These are phyloP conservation scores for Albula glossodonta DNA, from an alignment of 2,113 vertebrate species.

Conservation along the genomic window DNA sequence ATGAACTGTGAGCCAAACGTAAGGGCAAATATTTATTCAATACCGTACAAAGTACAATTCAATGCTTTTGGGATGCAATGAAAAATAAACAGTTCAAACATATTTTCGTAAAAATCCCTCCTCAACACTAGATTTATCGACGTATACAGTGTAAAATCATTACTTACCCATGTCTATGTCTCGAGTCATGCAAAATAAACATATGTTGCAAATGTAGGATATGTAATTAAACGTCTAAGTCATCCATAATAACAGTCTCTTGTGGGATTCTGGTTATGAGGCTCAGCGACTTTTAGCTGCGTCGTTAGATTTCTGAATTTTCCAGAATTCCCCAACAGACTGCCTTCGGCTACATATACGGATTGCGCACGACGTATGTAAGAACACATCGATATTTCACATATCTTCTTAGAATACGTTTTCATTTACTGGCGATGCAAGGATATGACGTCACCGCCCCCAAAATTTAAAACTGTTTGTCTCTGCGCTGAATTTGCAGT, in stretches of 20 bases:
- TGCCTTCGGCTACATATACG: background rate
- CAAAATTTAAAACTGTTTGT: background rate
- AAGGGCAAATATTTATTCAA: too few species aligned
- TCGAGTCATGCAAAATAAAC: slow-evolving; percentile 1
- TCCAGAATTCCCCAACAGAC: background rate
- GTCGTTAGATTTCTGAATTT: background rate
- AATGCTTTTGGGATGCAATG: background rate
- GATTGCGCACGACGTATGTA: background rate
- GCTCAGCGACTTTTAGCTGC: background rate
- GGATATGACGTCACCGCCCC: background rate
- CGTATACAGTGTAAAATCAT: background rate
- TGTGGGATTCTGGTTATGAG: background rate
- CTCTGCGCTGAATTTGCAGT: background rate
- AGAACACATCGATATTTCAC: background rate
- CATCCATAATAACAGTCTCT: slow-evolving; percentile 1
- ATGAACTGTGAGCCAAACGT: too few species aligned
- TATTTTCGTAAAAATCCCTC: background rate
- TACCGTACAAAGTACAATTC: too few species aligned
- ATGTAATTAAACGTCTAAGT: background rate
- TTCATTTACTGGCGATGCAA: background rate
- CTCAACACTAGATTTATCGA: background rate
- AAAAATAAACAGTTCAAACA: background rate
- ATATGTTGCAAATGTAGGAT: background rate
- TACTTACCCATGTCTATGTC: background rate
- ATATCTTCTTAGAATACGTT: background rate